Evolutionary conservation across 2,113 vertebrate genomes (phyloP).

Genomic region (Hippocampus abdominalis): DNA sequence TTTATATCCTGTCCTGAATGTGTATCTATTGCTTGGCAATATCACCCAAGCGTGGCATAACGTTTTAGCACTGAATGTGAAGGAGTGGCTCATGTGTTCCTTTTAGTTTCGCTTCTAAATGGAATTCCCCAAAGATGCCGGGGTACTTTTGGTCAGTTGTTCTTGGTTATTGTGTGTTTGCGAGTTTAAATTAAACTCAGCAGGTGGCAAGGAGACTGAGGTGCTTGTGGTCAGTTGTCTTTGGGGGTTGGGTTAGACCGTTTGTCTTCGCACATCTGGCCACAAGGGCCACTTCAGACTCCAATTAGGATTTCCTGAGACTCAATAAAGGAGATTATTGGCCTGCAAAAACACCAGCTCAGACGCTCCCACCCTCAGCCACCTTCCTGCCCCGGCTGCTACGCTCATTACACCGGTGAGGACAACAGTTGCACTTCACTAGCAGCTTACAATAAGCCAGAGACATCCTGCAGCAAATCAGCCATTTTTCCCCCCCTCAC

Average conservation of each 20-base stretch:
- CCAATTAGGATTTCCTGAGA: conserved; percentile 75
- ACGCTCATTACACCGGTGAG: conserved; percentile 43
- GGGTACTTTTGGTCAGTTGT: conserved; percentile 28
- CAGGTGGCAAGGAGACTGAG: conserved; percentile 24
- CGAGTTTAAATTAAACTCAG: conserved; percentile 40
- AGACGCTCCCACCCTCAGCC: conserved; percentile 50
- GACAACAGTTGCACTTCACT: conserved; percentile 54
- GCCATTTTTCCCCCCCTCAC: not conserved
- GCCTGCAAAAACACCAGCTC: conserved; percentile 55
- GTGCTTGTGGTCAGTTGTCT: conserved; percentile 47
- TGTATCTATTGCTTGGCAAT: conserved; percentile 31
- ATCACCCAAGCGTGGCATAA: conserved; percentile 27
- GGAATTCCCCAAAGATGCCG: conserved; percentile 5
- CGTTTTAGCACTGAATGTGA: conserved; percentile 9
- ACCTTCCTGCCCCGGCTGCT: conserved; percentile 59
- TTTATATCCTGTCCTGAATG: conserved; percentile 15
- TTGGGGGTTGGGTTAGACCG: conserved; percentile 25
- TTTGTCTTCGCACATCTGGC: conserved; percentile 69
- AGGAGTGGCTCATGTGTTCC: not conserved
- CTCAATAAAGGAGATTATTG: conserved; percentile 70
- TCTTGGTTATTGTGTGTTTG: conserved; percentile 18
- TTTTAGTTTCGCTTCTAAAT: conserved; percentile 3
- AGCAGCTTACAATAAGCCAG: conserved; percentile 43
- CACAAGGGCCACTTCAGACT: conserved; percentile 63
- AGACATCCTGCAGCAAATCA: conserved; percentile 32